phyloP scores from a whole-genome alignment of 2,797 vertebrate genomes.

The Lycodopsis pacificus region DNA sequence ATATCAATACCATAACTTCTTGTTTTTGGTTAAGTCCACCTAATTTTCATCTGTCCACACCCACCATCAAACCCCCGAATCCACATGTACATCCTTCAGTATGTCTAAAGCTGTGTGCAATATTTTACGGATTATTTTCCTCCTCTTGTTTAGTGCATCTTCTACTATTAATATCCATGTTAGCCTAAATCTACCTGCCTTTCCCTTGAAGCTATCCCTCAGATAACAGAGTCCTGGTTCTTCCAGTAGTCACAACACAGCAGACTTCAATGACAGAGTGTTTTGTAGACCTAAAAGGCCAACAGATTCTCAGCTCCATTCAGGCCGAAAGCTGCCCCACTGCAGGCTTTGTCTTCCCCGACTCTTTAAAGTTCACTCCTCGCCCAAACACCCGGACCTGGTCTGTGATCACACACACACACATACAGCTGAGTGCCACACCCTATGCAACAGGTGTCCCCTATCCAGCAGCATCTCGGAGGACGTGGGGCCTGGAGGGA shows the following conservation, averaged over 20 bases:
- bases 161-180: neutral
- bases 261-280: slow-evolving; percentile 46
- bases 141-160: slow-evolving; percentile 1
- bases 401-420: slow-evolving; percentile 34
- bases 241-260: slow-evolving; percentile 74
- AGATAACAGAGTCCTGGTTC: slow-evolving; percentile 32
- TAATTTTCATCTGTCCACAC: neutral
- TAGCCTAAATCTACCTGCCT: slow-evolving; percentile 12
- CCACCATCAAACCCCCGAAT: neutral
- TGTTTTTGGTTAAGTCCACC: neutral
- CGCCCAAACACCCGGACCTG: slow-evolving; percentile 69
- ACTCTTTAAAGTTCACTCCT: slow-evolving; percentile 66
- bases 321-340: slow-evolving; percentile 40
- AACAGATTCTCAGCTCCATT: slow-evolving; percentile 52
- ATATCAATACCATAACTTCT: neutral
- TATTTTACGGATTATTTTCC: neutral
- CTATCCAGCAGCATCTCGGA: slow-evolving; percentile 65
- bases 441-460: slow-evolving; percentile 68
- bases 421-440: slow-evolving; percentile 38
- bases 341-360: slow-evolving; percentile 68
- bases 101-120: neutral
- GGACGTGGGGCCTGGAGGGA: slow-evolving; percentile 34
- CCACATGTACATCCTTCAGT: neutral
- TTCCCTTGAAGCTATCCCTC: slow-evolving; percentile 28
- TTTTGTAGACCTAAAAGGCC: slow-evolving; percentile 44